phyloP scores from a whole-genome alignment of 2,888 invertebrate species.

The Mimumesa dahlbomi region DNA sequence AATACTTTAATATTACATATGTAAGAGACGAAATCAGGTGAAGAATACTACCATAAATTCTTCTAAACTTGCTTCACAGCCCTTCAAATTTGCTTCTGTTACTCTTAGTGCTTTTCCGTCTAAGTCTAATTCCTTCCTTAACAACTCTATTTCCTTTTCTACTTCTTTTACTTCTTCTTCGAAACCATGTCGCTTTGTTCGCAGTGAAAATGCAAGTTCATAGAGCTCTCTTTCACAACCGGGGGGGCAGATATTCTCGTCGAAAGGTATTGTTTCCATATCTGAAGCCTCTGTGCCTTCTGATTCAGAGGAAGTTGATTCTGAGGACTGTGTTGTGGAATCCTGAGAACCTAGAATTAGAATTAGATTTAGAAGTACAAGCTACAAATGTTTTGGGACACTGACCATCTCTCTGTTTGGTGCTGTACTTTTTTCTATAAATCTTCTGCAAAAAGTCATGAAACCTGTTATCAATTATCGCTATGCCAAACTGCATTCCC shows the following conservation, averaged over 20 bases:
- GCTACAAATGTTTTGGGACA: too few relatives aligned
- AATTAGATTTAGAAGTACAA: slow-evolving; percentile 11
- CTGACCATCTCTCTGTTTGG: too few relatives aligned
- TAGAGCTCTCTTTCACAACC: slow-evolving; percentile 87
- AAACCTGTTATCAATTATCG: slow-evolving; percentile 88
- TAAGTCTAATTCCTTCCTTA: slow-evolving; percentile 84
- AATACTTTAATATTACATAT: not conserved
- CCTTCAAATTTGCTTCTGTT: slow-evolving; percentile 82
- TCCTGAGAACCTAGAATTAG: slow-evolving; percentile 26
- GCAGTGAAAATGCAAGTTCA: slow-evolving; percentile 85
- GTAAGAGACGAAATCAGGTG: slow-evolving; percentile 12
- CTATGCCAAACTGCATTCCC: slow-evolving; percentile 83
- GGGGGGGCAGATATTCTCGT: slow-evolving; percentile 87
- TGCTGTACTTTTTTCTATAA: slow-evolving; percentile 91
- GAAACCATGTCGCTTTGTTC: slow-evolving; percentile 82
- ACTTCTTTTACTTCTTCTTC: slow-evolving; percentile 85
- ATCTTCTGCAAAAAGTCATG: slow-evolving; percentile 89
- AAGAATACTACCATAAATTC: slow-evolving; percentile 84
- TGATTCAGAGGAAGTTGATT: slow-evolving; percentile 80
- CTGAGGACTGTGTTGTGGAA: slow-evolving; percentile 77
- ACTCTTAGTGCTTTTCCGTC: slow-evolving; percentile 83
- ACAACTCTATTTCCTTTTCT: slow-evolving; percentile 82
- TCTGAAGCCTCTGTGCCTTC: slow-evolving; percentile 85
- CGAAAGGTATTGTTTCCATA: slow-evolving; percentile 85
- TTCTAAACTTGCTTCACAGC: slow-evolving; percentile 83